These are phyloP conservation scores for Bambusicola thoracicus DNA, from an alignment of 2,113 vertebrate genomes.

Conservation along the genomic window DNA sequence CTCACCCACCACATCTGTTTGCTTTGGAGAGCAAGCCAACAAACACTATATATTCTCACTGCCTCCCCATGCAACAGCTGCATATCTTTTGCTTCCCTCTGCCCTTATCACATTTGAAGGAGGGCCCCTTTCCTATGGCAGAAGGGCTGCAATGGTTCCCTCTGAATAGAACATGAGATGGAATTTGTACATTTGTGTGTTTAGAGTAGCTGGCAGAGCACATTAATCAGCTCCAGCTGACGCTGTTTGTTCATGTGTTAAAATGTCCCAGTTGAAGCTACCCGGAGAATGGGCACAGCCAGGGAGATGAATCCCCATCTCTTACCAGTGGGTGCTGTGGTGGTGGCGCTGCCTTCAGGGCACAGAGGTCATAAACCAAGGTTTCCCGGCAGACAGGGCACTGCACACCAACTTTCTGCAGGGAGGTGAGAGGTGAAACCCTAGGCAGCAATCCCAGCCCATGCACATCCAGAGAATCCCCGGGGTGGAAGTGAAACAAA, in stretches of 20 bases:
- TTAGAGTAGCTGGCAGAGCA: neutral
- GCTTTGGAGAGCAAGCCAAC: neutral
- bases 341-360: constrained; percentile 73
- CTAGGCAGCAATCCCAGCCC: rapidly evolving
- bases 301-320: neutral
- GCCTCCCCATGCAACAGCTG: neutral
- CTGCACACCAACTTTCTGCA: constrained; percentile 72
- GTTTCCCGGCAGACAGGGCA: constrained; percentile 82
- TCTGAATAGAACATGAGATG: neutral
- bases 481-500: neutral
- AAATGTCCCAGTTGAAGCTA: neutral
- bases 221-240: neutral
- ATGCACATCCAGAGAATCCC: rapidly evolving
- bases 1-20: neutral
- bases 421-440: neutral
- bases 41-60: neutral
- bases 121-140: neutral
- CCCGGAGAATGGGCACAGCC: neutral
- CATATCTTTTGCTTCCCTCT: neutral
- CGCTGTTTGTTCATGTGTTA: neutral
- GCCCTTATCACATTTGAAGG: neutral
- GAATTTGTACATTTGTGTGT: neutral
- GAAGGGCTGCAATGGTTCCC: neutral
- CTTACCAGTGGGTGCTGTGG: constrained; percentile 81
- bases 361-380: constrained; percentile 74